These are phyloP conservation scores for Ochlodes sylvanus DNA, from an alignment of 2,888 invertebrate genomes.

Conservation along the genomic window DNA sequence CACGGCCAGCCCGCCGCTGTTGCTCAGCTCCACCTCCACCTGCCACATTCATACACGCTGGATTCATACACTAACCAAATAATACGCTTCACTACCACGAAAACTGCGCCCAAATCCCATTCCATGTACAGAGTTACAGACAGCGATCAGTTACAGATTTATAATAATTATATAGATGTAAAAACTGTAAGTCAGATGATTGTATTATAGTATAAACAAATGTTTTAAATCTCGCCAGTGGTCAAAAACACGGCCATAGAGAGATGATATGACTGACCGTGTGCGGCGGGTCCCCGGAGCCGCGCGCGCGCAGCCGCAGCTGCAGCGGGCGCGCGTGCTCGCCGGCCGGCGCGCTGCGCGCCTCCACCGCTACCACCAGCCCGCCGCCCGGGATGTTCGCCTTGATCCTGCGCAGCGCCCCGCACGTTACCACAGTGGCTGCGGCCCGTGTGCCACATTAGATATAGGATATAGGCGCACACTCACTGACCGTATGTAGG, in stretches of 20 bases:
- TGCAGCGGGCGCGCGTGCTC: constrained; percentile 67
- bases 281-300: constrained; percentile 61
- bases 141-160: no score
- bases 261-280: constrained; percentile 47
- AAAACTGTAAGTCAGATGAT: no score
- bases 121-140: no score
- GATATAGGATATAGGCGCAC: no score
- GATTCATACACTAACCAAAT: no score
- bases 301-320: constrained; percentile 65
- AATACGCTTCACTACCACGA: no score
- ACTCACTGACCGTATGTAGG: constrained; percentile 3
- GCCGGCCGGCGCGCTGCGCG: constrained; percentile 61
- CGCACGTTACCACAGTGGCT: not conserved
- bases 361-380: constrained; percentile 74
- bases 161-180: no score
- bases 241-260: no score
- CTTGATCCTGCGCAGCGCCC: constrained; percentile 54
- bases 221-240: no score
- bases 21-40: constrained; percentile 41
- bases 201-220: no score
- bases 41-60: not conserved
- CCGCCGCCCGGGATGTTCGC: constrained; percentile 67
- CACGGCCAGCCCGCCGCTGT: constrained; percentile 54
- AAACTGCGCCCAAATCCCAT: no score
- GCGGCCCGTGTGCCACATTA: no score